phyloP scores from a whole-genome alignment of 2,797 vertebrate species.

The Megalops cyprinoides region DNA sequence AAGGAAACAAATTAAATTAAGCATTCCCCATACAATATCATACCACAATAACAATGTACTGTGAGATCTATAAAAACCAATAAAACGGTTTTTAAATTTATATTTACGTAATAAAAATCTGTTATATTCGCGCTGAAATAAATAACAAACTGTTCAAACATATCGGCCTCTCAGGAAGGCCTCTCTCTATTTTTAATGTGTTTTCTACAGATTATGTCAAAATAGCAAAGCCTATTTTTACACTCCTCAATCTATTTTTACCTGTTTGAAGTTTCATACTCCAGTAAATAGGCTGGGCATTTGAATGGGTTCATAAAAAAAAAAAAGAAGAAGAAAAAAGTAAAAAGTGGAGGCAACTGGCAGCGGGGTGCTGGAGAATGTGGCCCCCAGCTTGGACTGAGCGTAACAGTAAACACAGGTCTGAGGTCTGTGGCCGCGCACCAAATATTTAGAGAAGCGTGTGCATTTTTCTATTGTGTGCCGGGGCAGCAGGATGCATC shows the following conservation, averaged over 20 bases:
- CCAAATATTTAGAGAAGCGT: constrained; percentile 66
- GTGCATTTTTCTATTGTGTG: constrained; percentile 56
- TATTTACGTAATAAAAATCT: not conserved
- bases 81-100: not conserved
- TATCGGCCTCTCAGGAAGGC: not conserved
- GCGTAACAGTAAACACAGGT: constrained; percentile 57
- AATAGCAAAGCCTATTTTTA: not conserved
- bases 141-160: not conserved
- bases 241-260: not conserved
- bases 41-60: no score
- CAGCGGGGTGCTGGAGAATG: not conserved
- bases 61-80: no score
- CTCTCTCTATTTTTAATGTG: no score
- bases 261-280: constrained; percentile 55
- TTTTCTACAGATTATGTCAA: not conserved
- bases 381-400: constrained; percentile 26
- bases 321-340: not conserved
- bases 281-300: constrained; percentile 58
- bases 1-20: no score
- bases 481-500: constrained; percentile 51
- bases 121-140: not conserved
- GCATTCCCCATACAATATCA: no score
- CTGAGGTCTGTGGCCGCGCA: constrained; percentile 35
- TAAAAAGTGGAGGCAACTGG: constrained; percentile 32
- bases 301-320: not conserved